Evolutionary conservation across 53 echinoderm and acorn worm genomes (phyloP).

Genomic region (Antedon mediterranea): DNA sequence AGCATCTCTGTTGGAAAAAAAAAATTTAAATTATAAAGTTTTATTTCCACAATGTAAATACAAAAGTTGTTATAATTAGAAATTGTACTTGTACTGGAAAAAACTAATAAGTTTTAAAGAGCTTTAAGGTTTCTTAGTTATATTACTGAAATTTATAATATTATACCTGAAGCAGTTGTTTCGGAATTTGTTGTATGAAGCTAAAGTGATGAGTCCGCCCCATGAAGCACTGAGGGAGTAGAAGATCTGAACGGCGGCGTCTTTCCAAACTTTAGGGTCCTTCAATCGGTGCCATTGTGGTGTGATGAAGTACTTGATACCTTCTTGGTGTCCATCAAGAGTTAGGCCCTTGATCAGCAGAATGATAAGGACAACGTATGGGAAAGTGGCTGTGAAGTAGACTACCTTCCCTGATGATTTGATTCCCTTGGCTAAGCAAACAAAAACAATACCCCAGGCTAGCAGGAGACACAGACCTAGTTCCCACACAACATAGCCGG

Average conservation of each 20-base stretch:
- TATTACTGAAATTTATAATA: background rate
- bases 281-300: constrained; percentile 50
- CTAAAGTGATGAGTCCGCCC: constrained; percentile 2
- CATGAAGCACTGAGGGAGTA: constrained; percentile 1
- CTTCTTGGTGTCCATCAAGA: constrained; percentile 39
- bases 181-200: constrained; percentile 4
- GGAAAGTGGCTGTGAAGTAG: constrained; percentile 83
- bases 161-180: constrained; percentile 13
- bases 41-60: too few species aligned
- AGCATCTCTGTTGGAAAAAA: constrained; percentile 38
- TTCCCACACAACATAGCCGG: constrained; percentile 66
- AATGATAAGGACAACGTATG: constrained; percentile 63
- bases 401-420: constrained; percentile 87
- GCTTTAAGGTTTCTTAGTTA: too few species aligned
- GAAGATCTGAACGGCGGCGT: constrained; percentile 5
- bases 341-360: constrained; percentile 67
- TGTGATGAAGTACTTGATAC: constrained; percentile 66
- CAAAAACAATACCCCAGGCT: constrained; percentile 52
- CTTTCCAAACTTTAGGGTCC: constrained; percentile 33
- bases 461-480: constrained; percentile 61
- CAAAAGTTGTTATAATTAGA: too few species aligned
- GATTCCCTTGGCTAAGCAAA: constrained; percentile 60
- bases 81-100: too few species aligned
- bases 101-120: too few species aligned
- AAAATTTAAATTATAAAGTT: too few species aligned